A percentile compares a stretch with the other conserved stretches of the same genome.
Evolutionary conservation across 2,113 vertebrate species (phyloP).

Genomic region (Cyprinodon variegatus): DNA sequence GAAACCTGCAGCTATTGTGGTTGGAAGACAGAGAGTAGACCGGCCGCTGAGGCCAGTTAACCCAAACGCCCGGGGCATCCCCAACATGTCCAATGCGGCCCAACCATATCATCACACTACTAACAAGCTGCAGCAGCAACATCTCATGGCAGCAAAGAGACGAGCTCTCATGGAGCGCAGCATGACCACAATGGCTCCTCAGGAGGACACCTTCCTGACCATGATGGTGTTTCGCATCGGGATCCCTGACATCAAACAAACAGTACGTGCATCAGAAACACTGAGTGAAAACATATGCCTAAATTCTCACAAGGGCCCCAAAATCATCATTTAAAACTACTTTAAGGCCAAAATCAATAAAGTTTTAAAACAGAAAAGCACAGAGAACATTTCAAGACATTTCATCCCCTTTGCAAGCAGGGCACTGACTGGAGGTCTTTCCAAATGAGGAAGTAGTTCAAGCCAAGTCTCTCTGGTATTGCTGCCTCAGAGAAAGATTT

Average conservation of each 20-base stretch:
- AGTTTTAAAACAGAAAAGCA: not conserved
- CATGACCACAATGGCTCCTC: slow-evolving; percentile 82
- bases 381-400: not conserved
- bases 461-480: slow-evolving; percentile 41
- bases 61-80: slow-evolving; percentile 58
- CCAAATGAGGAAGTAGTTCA: slow-evolving; percentile 54
- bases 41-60: slow-evolving; percentile 66
- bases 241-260: slow-evolving; percentile 93
- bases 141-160: slow-evolving; percentile 61
- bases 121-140: slow-evolving; percentile 70
- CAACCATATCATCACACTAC: slow-evolving; percentile 64
- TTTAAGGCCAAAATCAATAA: not conserved
- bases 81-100: slow-evolving; percentile 69
- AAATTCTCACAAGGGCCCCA: not conserved
- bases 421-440: slow-evolving; percentile 45
- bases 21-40: slow-evolving; percentile 76
- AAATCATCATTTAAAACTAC: not conserved
- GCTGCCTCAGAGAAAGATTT: slow-evolving; percentile 19
- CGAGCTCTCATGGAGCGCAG: slow-evolving; percentile 85
- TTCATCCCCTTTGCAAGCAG: slow-evolving; percentile 28
- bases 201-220: slow-evolving; percentile 85
- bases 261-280: slow-evolving; percentile 79
- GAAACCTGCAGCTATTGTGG: slow-evolving; percentile 78
- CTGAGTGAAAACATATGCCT: not conserved
- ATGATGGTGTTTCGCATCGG: slow-evolving; percentile 92